Percentiles rank a stretch among this genome's conserved stretches.
These are phyloP conservation scores for Pantherophis vulpinus DNA, from an alignment of 2,797 vertebrate genomes.

Conservation along the genomic window DNA sequence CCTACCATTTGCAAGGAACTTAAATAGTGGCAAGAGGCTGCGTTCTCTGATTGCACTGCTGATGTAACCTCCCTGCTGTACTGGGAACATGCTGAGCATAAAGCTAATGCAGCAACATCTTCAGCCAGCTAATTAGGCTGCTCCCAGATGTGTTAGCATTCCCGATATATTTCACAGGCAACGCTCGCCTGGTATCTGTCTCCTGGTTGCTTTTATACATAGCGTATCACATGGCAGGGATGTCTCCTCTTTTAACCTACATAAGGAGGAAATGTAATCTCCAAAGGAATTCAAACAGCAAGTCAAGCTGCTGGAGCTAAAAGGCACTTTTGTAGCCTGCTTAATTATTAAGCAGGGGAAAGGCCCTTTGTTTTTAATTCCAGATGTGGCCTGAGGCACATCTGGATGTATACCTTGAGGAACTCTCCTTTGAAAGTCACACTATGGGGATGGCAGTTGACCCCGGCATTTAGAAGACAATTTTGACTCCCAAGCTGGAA, in stretches of 20 bases:
- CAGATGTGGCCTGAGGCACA: neutral
- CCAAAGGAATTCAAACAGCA: slow-evolving; percentile 16
- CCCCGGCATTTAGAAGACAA: no score
- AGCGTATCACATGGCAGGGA: neutral
- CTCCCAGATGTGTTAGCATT: slow-evolving; percentile 24
- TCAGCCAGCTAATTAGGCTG: slow-evolving; percentile 42
- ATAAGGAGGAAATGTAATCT: neutral
- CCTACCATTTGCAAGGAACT: slow-evolving; percentile 11
- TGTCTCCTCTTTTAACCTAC: neutral
- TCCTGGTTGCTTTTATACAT: slow-evolving; percentile 17
- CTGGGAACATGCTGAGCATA: slow-evolving; percentile 32
- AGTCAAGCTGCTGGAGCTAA: neutral
- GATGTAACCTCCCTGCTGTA: slow-evolving; percentile 15
- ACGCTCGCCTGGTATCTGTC: neutral
- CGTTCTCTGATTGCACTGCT: slow-evolving; percentile 18
- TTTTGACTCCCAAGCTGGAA: neutral
- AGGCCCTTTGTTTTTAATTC: neutral
- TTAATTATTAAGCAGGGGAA: rapidly evolving
- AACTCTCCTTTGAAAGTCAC: neutral
- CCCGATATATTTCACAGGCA: slow-evolving; percentile 28
- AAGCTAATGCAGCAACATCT: slow-evolving; percentile 20
- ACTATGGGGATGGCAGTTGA: no score
- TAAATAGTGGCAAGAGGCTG: neutral
- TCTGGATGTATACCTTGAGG: neutral
- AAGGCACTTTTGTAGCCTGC: neutral